Percentiles rank a stretch among this genome's conserved stretches.
These are phyloP conservation scores for Neosilurus hyrtlii DNA, from an alignment of 2,797 vertebrate species.

Conservation along the genomic window DNA sequence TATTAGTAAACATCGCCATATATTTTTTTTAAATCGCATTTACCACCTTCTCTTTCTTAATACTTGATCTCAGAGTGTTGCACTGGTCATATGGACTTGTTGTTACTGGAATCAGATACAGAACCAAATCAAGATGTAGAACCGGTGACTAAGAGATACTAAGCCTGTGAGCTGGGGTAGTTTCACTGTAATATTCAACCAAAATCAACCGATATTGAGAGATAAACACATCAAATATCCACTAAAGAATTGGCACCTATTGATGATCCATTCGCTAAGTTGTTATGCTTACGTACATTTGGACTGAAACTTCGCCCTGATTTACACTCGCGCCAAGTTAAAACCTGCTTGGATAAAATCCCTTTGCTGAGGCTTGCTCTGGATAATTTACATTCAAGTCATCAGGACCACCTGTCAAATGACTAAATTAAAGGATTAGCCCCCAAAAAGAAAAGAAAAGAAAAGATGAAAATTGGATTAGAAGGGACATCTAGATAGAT, in stretches of 20 bases:
- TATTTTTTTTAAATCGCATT: too few relatives aligned
- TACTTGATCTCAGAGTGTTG: too few relatives aligned
- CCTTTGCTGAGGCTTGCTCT: constrained; percentile 1
- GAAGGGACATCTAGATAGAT: constrained; percentile 35
- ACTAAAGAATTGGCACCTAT: neutral
- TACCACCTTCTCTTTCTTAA: too few relatives aligned
- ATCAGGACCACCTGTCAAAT: constrained; percentile 33
- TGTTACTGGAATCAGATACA: too few relatives aligned
- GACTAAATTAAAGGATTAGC: constrained; percentile 36
- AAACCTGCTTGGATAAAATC: neutral
- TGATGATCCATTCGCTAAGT: neutral
- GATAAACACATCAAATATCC: too few relatives aligned
- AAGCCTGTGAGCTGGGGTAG: too few relatives aligned
- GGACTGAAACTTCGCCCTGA: neutral
- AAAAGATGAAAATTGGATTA: constrained; percentile 36
- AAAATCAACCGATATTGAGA: too few relatives aligned
- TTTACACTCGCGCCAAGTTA: neutral
- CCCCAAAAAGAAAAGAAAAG: neutral
- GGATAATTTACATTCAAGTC: constrained; percentile 33
- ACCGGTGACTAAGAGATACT: too few relatives aligned
- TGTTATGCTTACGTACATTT: neutral
- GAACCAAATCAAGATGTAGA: too few relatives aligned
- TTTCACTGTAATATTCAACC: too few relatives aligned
- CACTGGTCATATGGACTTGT: too few relatives aligned
- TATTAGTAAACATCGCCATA: too few relatives aligned